Conservation (phyloP, 2,888 invertebrate genomes). For the Sphaerolaimus hirsutus region DNA sequence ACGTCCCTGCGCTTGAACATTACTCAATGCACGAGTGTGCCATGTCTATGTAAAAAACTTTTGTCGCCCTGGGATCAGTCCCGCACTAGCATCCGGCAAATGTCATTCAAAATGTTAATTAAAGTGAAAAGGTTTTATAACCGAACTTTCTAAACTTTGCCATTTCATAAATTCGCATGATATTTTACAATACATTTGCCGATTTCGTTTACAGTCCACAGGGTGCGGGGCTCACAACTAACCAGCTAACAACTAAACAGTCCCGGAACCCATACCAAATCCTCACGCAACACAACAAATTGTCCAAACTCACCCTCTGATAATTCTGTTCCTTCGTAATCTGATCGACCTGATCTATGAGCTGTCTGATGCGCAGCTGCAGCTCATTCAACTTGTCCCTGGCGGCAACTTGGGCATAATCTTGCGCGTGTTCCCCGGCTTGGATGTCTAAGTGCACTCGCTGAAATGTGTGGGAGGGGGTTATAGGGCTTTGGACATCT, state of each 20-base stretch:
- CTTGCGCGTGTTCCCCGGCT: slow-evolving; percentile 92
- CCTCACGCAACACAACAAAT: neutral
- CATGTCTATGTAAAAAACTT: too few species aligned
- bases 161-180: neutral
- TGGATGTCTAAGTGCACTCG: slow-evolving; percentile 84
- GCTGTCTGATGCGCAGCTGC: slow-evolving; percentile 71
- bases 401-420: slow-evolving; percentile 79
- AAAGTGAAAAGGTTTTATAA: too few species aligned
- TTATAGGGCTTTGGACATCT: too few species aligned
- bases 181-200: neutral
- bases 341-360: slow-evolving; percentile 89
- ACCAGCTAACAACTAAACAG: too few species aligned
- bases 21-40: too few species aligned
- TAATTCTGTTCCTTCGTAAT: slow-evolving; percentile 99
- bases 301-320: slow-evolving; percentile 47
- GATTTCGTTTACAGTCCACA: neutral
- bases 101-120: too few species aligned
- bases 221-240: too few species aligned
- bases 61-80: too few species aligned
- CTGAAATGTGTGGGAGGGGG: slow-evolving; percentile 24
- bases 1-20: too few species aligned
- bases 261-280: too few species aligned
- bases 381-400: slow-evolving; percentile 87
- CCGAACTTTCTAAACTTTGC: neutral
- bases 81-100: too few species aligned